Percentiles rank a stretch among this genome's conserved stretches.
Evolutionary conservation across 2,113 vertebrate species (phyloP).

Genomic region (Oryctolagus cuniculus): mOryCun1.1 NC_091442.1:92385001-92385500

Average conservation of each 20-base stretch:
- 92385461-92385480: background rate
- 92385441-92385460: background rate
- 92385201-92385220: background rate
- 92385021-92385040: background rate
- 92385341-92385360: background rate
- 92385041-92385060: background rate
- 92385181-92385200: background rate
- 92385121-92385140: background rate
- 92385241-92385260: slow-evolving; percentile 16
- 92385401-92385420: background rate
- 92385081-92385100: background rate
- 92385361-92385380: background rate
- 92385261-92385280: background rate
- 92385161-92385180: background rate
- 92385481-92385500: background rate
- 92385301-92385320: slow-evolving; percentile 54
- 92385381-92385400: slow-evolving; percentile 33
- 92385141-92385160: background rate
- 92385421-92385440: background rate
- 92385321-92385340: background rate
- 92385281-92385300: slow-evolving; percentile 15
- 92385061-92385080: background rate
- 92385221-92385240: background rate
- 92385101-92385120: background rate
- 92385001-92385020: background rate